Percentiles rank a stretch among this genome's conserved stretches.
phyloP scores from a whole-genome alignment of 2,113 vertebrate species.

The Callipepla squamata region DNA sequence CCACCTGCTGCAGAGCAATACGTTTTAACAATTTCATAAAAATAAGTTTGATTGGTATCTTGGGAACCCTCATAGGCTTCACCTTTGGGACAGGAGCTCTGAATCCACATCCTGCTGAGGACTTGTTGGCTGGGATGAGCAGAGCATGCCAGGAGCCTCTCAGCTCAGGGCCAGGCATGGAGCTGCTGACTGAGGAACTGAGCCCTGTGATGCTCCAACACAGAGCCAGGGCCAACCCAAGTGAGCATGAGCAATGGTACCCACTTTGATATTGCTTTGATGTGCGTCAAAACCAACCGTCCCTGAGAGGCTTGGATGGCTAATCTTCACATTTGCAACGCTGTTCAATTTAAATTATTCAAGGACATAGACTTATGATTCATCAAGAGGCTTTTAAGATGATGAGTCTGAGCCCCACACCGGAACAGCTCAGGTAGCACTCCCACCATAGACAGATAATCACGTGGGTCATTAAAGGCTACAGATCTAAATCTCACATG shows the following conservation, averaged over 20 bases:
- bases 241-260: constrained; percentile 24
- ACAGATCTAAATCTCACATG: neutral
- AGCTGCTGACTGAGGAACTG: neutral
- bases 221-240: neutral
- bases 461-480: neutral
- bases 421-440: neutral
- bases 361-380: constrained; percentile 52
- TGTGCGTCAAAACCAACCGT: neutral
- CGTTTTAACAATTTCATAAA: neutral
- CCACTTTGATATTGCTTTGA: neutral
- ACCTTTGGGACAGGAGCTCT: constrained; percentile 4
- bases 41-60: neutral
- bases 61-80: neutral
- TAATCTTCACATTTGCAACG: constrained; percentile 19
- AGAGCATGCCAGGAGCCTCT: neutral
- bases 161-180: constrained; percentile 13
- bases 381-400: constrained; percentile 55
- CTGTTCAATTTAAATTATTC: constrained; percentile 11
- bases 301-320: neutral
- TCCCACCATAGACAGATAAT: neutral
- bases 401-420: constrained; percentile 41
- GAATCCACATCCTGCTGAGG: neutral
- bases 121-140: neutral
- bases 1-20: neutral
- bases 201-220: neutral